Percentiles rank a stretch among this genome's conserved stretches.
Evolutionary conservation across 1,140 invertebrate species (phyloP).

Genomic region (Akabosia matsudoensis): DNA sequence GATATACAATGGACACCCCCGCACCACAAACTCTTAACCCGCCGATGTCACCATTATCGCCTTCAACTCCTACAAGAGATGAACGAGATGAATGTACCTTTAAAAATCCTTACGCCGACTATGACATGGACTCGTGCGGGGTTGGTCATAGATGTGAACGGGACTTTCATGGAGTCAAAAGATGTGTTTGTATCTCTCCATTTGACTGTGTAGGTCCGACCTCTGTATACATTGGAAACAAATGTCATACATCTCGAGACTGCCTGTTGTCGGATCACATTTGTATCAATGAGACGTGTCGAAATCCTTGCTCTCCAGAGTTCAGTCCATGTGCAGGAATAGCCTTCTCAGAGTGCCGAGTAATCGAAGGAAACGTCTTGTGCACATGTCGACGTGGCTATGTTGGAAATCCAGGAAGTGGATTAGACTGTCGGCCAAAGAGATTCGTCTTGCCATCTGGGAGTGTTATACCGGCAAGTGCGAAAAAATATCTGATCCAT

Average conservation of each 20-base stretch:
- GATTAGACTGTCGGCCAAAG: conserved; percentile 15
- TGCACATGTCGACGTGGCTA: conserved; percentile 48
- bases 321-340: conserved; percentile 11
- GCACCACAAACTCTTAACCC: neutral
- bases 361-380: conserved; percentile 47
- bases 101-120: conserved; percentile 7
- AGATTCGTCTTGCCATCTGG: neutral
- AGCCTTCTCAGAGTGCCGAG: conserved; percentile 49
- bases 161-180: conserved; percentile 47
- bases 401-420: conserved; percentile 45
- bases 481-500: neutral
- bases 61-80: neutral
- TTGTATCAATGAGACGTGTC: conserved; percentile 3
- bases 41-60: neutral
- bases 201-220: conserved; percentile 12
- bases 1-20: neutral
- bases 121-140: conserved; percentile 13
- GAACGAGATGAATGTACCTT: neutral
- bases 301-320: conserved; percentile 10
- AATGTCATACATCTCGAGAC: neutral
- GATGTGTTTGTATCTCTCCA: conserved; percentile 12
- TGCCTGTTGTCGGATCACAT: neutral
- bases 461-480: too few species aligned
- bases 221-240: neutral
- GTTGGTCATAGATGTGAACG: conserved; percentile 3